phyloP scores from a whole-genome alignment of 2,888 invertebrate genomes.

The Adela reaumurella region DNA sequence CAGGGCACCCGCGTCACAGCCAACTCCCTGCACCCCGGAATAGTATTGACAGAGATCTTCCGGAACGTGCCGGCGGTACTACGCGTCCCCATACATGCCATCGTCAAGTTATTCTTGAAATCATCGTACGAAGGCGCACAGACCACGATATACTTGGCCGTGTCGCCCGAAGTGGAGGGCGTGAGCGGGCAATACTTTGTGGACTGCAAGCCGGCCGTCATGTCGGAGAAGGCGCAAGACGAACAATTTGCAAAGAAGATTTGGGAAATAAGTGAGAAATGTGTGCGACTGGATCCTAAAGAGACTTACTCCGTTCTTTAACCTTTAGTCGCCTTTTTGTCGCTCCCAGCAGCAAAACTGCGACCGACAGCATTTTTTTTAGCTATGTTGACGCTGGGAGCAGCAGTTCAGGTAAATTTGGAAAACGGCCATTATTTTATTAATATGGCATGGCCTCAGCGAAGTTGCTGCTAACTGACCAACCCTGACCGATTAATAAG shows the following conservation, averaged over 20 bases:
- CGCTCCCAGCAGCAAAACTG: too few species aligned
- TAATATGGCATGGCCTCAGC: too few species aligned
- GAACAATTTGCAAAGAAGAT: conserved; percentile 66
- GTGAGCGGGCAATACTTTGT: conserved; percentile 73
- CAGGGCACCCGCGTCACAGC: conserved; percentile 54
- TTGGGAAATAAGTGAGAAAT: conserved; percentile 51
- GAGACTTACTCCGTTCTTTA: not conserved
- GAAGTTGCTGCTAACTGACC: too few species aligned
- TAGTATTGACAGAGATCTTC: conserved; percentile 72
- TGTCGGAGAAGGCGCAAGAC: conserved; percentile 62
- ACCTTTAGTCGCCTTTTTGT: not conserved
- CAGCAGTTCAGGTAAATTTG: too few species aligned
- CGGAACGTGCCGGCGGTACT: conserved; percentile 34
- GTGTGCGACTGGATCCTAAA: not conserved
- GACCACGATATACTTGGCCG: conserved; percentile 70
- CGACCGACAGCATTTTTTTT: too few species aligned
- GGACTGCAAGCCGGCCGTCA: conserved; percentile 65
- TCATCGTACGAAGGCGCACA: conserved; percentile 68
- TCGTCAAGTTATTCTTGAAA: not conserved
- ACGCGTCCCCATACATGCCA: not conserved
- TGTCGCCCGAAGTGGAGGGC: conserved; percentile 69
- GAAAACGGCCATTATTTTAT: too few species aligned
- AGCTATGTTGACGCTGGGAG: too few species aligned
- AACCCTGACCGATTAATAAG: too few species aligned
- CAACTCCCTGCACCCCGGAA: conserved; percentile 74